Conservation (phyloP, 2,888 invertebrate species). For the Atethmia centrago region DNA sequence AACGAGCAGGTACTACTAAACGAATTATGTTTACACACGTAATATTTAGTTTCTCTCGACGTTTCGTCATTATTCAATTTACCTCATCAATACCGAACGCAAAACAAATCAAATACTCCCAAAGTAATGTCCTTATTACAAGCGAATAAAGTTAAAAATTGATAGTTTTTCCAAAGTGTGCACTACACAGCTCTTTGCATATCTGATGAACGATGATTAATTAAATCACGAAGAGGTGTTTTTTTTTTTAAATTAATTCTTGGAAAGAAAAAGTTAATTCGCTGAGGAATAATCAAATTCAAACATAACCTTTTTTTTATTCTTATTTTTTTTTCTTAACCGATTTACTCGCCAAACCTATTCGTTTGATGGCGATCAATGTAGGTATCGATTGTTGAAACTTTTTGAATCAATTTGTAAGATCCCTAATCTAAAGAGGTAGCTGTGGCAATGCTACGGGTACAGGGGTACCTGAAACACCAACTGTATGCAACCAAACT, state of each 20-base stretch:
- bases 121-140: conserved; percentile 4
- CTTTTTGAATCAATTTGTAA: background rate
- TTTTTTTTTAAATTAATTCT: conserved; percentile 40
- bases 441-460: no score
- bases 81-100: conserved; percentile 32
- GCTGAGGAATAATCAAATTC: conserved; percentile 12
- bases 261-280: conserved; percentile 28
- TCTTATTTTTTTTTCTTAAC: no score
- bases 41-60: conserved; percentile 38
- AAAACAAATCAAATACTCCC: conserved; percentile 12
- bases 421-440: no score
- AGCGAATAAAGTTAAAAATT: conserved; percentile 30
- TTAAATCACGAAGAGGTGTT: conserved; percentile 60
- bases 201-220: conserved; percentile 51
- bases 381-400: background rate
- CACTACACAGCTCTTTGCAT: conserved; percentile 29
- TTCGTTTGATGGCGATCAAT: no score
- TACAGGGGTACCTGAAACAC: no score
- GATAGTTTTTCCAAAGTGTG: background rate
- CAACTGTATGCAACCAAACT: no score
- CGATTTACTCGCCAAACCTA: no score
- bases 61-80: conserved; percentile 51
- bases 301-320: no score
- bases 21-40: conserved; percentile 45
- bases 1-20: conserved; percentile 30